Conservation (phyloP, 2,113 vertebrate species). For the Datnioides undecimradiatus region DNA sequence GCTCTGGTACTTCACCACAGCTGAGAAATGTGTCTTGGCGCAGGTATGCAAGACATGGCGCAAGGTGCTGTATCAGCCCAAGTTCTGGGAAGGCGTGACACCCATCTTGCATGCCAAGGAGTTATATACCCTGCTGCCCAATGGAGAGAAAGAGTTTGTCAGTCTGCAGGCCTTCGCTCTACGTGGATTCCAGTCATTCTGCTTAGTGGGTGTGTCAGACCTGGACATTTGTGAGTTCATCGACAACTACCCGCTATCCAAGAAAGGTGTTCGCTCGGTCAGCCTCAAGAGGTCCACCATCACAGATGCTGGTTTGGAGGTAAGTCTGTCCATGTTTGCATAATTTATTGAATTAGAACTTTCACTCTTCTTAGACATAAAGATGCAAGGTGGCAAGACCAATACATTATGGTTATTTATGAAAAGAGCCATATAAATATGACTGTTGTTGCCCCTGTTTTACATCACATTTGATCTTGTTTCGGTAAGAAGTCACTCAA, state of each 20-base stretch:
- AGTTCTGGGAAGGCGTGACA: slow-evolving; percentile 96
- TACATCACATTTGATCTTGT: no score
- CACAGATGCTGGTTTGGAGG: slow-evolving; percentile 97
- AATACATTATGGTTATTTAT: no score
- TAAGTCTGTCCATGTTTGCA: slow-evolving; percentile 71
- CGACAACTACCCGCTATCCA: slow-evolving; percentile 98
- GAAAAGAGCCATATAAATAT: no score
- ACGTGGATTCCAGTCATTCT: slow-evolving; percentile 96
- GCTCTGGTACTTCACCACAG: slow-evolving; percentile 97
- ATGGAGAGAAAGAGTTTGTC: slow-evolving; percentile 96
- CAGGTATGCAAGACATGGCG: slow-evolving; percentile 99
- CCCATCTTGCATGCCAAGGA: slow-evolving; percentile 98
- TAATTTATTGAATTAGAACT: background rate
- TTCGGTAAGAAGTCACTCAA: no score
- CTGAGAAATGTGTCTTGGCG: slow-evolving; percentile 94
- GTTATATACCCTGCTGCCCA: slow-evolving; percentile 92
- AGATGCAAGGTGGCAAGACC: no score
- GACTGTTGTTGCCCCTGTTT: no score
- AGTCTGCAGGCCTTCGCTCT: slow-evolving; percentile 96
- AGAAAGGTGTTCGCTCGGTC: slow-evolving; percentile 97
- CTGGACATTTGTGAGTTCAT: slow-evolving; percentile 99
- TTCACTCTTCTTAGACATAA: no score
- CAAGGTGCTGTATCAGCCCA: slow-evolving; percentile 97
- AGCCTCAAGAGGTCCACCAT: slow-evolving; percentile 99
- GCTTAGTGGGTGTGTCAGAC: slow-evolving; percentile 97